Evolutionary conservation across 2,797 vertebrate genomes (phyloP), one percentile per base, ranked within the genome.

Genomic region (Astyanax mexicanus): DNA sequence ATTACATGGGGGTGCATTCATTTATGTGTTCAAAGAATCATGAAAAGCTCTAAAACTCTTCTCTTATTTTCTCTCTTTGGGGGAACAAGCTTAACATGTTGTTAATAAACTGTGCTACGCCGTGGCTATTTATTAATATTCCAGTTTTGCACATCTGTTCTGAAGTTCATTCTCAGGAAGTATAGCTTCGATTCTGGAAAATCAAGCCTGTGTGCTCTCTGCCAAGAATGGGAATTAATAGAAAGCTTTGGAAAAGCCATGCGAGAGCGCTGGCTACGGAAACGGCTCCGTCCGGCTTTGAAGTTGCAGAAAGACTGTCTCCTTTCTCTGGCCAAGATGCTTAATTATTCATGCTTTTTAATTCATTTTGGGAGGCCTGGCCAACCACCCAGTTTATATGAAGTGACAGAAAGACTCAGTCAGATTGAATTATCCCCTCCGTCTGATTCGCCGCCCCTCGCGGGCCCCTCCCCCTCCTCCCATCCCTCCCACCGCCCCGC

Each of bases 401-500:
- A 88, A 88, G 89, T 77, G 80, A 85, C 86, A 76, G 51, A 89
- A 84, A 87, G 86, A 93, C 85, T 89, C 86, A 89, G 77, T 88
- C 83, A 92, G 93, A 95, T 90, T 92, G 86, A 94, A 95, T 92
- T 89, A 88, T 86, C 88, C 88, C 90, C 79, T 86, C 84, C 89
- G 78, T 87, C 86, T 90, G 72, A 78, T 89, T 87, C 79, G 83
- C 72, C 82, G 70, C 67, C 81, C 81, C 80, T 84, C 73, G 69
- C 67, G 47, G 47, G 55, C 70, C 75, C 82, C 81, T 75, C 81
- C 84, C 70, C 61, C 77, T 67, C 81, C 78, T 81, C 80, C 27
- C 70, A 77, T 70, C 57, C 54, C 58, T 80, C 71, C 71, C 61
- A 25, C 40, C 49, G 23, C 61, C 66, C 78, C 72, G 69, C 69